phyloP scores from a whole-genome alignment of 30 jellyfish, hydroid and myxozoan genomes.

The Hydractinia symbiolongicarpus region DNA sequence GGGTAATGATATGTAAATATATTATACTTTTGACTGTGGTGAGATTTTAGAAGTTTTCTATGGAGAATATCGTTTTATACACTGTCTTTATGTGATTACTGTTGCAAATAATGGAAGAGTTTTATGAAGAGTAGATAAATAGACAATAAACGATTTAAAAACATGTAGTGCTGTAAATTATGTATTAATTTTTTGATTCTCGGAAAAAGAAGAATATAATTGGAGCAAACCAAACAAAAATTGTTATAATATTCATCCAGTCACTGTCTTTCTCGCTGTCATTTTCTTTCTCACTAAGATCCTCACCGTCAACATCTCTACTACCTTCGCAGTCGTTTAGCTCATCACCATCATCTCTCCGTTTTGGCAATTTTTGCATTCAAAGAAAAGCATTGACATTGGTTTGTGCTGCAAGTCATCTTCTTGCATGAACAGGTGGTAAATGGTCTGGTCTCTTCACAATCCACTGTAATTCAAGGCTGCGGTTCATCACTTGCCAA shows the following conservation, averaged over 20 bases:
- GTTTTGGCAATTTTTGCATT: background rate
- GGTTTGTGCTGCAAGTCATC: background rate
- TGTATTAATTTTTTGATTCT: too few species aligned
- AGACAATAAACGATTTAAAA: too few species aligned
- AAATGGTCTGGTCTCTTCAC: background rate
- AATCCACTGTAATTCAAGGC: background rate
- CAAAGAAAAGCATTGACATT: background rate
- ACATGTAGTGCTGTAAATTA: too few species aligned
- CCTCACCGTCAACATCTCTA: background rate
- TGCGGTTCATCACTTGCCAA: too few species aligned
- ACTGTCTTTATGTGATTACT: too few species aligned
- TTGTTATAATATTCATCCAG: background rate
- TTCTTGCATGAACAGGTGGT: constrained; percentile 4
- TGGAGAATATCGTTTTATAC: too few species aligned
- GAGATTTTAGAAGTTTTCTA: too few species aligned
- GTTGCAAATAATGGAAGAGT: too few species aligned
- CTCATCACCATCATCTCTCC: background rate
- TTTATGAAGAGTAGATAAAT: too few species aligned
- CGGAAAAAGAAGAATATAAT: too few species aligned
- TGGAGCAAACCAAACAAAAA: background rate
- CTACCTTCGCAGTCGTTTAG: background rate
- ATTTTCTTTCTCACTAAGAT: background rate
- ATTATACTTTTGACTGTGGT: too few species aligned
- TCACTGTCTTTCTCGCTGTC: background rate
- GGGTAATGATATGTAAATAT: too few species aligned